Evolutionary conservation across 1,140 invertebrate genomes (phyloP).

Genomic region (Homarus americanus): DNA sequence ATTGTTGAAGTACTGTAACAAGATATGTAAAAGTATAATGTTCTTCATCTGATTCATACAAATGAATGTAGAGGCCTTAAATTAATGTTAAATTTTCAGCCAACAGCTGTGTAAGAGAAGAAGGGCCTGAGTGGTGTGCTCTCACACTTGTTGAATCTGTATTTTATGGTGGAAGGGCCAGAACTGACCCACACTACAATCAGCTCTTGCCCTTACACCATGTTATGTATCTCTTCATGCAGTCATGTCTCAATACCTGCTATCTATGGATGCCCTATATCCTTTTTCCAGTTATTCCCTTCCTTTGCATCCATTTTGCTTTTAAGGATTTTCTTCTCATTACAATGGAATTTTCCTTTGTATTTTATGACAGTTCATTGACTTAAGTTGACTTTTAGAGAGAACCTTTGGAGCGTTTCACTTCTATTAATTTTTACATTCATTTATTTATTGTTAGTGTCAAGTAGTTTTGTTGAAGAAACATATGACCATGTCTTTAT

Average conservation of each 20-base stretch:
- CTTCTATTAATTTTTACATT: not conserved
- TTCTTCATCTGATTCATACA: conserved; percentile 9
- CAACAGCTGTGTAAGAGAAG: conserved; percentile 24
- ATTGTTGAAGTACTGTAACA: not conserved
- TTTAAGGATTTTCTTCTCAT: no score
- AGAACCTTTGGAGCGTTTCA: no score
- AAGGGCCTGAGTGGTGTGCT: conserved; percentile 53
- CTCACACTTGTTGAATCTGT: conserved; percentile 54
- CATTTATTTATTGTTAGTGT: not conserved
- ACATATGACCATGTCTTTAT: not conserved
- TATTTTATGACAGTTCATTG: no score
- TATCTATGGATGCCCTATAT: not conserved
- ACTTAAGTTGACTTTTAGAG: no score
- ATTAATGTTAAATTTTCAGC: conserved; percentile 31
- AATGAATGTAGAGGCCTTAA: conserved; percentile 42
- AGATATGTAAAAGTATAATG: conserved; percentile 1
- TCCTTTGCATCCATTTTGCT: not conserved
- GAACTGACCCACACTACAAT: conserved; percentile 18
- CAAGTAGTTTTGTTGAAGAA: not conserved
- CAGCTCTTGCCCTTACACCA: conserved; percentile 9
- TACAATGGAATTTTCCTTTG: no score
- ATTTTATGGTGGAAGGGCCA: conserved; percentile 26
- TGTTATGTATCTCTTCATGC: conserved; percentile 10
- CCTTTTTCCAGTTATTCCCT: not conserved
- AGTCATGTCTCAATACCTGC: not conserved